phyloP scores from a whole-genome alignment of 1,140 invertebrate species.

The Dendrolimus punctatus region DNA sequence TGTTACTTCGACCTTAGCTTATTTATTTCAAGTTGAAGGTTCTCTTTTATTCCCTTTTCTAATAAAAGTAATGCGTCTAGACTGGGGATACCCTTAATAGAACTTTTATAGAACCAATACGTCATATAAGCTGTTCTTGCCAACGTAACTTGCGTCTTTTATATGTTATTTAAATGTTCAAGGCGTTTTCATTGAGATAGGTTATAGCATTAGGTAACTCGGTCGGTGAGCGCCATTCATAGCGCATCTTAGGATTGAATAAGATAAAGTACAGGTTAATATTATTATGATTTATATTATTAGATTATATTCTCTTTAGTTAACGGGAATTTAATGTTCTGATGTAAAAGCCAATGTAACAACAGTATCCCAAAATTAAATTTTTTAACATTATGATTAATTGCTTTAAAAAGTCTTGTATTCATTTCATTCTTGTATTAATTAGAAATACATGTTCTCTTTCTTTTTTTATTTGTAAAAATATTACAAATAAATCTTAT shows the following conservation, averaged over 20 bases:
- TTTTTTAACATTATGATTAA: neutral
- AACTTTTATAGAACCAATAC: conserved; percentile 23
- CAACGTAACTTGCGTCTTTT: no score
- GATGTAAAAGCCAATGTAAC: no score
- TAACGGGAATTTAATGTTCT: no score
- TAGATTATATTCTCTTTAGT: no score
- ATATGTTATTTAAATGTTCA: conserved; percentile 18
- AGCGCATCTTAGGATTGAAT: conserved; percentile 35
- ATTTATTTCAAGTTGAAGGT: conserved; percentile 66
- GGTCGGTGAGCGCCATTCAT: conserved; percentile 27
- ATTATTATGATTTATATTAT: no score
- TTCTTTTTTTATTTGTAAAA: no score
- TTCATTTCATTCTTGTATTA: no score
- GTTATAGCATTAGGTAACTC: conserved; percentile 53
- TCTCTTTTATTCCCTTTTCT: conserved; percentile 42
- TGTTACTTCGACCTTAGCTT: conserved; percentile 54
- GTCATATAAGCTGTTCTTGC: no score
- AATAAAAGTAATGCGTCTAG: conserved; percentile 50
- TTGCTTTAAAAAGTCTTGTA: neutral
- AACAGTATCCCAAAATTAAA: no score
- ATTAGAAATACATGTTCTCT: no score
- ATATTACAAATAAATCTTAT: no score
- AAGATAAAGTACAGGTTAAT: neutral
- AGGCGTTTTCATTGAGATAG: conserved; percentile 63
- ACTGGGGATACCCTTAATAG: conserved; percentile 40